Percentiles rank a stretch among this genome's conserved stretches.
These are phyloP conservation scores for Apeira syringaria DNA, from an alignment of 2,888 invertebrate genomes.

Conservation along the genomic window DNA sequence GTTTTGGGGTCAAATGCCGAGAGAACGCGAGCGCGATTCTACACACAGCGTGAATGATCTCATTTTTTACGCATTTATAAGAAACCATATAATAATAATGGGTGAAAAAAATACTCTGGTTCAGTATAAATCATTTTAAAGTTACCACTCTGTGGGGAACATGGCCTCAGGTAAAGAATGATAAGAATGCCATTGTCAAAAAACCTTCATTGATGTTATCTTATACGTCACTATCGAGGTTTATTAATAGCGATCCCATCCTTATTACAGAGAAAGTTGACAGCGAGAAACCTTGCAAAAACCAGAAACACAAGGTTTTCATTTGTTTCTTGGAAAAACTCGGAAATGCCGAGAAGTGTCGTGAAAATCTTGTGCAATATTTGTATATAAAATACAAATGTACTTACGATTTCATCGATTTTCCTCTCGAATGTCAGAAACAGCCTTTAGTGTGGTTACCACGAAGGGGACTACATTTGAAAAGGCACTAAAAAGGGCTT, in stretches of 20 bases:
- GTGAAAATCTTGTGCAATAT: constrained; percentile 29
- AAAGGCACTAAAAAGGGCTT: constrained; percentile 75
- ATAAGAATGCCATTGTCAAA: not conserved
- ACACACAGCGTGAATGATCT: constrained; percentile 36
- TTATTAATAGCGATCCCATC: constrained; percentile 21
- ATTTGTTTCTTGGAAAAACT: constrained; percentile 19
- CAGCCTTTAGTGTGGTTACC: constrained; percentile 60
- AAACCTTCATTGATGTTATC: constrained; percentile 2
- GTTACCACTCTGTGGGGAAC: not conserved
- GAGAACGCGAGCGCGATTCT: constrained; percentile 40
- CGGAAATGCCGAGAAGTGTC: constrained; percentile 20
- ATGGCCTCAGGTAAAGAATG: not conserved
- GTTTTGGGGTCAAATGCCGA: constrained; percentile 62
- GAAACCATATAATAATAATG: too few species aligned
- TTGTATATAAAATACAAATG: constrained; percentile 55
- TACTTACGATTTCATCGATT: constrained; percentile 79
- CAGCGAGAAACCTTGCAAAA: constrained; percentile 15
- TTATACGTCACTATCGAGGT: constrained; percentile 18
- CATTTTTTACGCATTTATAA: constrained; percentile 9
- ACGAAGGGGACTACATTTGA: constrained; percentile 82
- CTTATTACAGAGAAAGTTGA: constrained; percentile 38
- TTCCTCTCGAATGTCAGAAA: constrained; percentile 69
- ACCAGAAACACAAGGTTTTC: constrained; percentile 17
- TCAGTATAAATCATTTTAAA: too few species aligned
- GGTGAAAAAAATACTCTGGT: too few species aligned